Evolutionary conservation across 2,797 vertebrate species (phyloP).

Genomic region (Smutsia temminckii): DNA sequence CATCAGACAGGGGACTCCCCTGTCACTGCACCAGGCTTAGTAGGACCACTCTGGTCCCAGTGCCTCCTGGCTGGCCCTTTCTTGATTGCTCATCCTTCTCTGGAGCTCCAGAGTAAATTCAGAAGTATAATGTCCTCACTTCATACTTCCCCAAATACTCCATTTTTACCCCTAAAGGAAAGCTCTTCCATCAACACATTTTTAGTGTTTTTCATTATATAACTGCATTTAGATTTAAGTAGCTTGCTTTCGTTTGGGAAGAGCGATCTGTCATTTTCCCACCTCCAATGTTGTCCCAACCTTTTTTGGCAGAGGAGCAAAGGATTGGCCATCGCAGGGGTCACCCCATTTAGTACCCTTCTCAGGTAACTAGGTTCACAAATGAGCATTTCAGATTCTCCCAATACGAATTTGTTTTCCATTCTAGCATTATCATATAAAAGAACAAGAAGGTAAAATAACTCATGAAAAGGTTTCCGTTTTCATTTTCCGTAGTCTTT

Average conservation of each 20-base stretch:
- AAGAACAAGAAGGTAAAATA: neutral
- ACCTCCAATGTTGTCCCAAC: neutral
- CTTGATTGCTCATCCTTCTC: neutral
- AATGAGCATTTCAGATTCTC: neutral
- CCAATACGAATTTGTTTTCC: neutral
- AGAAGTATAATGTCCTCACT: neutral
- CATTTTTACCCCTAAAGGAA: neutral
- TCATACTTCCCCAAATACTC: neutral
- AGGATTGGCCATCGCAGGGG: neutral
- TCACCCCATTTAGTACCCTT: neutral
- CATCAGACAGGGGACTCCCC: fast-evolving
- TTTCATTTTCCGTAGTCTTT: neutral
- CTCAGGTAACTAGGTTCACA: neutral
- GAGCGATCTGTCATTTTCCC: neutral
- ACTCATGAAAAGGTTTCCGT: neutral
- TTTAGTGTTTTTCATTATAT: neutral
- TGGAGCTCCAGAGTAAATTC: slow-evolving; percentile 6
- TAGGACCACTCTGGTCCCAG: neutral
- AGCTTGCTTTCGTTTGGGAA: neutral
- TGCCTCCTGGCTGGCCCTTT: neutral
- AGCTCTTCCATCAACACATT: neutral
- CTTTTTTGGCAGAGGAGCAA: neutral
- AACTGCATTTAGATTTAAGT: neutral
- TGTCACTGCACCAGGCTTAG: neutral
- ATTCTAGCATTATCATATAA: neutral